Percentiles rank a stretch among this genome's conserved stretches.
Conservation (phyloP, 2,797 vertebrate species). For the Sphenodon punctatus region DNA sequence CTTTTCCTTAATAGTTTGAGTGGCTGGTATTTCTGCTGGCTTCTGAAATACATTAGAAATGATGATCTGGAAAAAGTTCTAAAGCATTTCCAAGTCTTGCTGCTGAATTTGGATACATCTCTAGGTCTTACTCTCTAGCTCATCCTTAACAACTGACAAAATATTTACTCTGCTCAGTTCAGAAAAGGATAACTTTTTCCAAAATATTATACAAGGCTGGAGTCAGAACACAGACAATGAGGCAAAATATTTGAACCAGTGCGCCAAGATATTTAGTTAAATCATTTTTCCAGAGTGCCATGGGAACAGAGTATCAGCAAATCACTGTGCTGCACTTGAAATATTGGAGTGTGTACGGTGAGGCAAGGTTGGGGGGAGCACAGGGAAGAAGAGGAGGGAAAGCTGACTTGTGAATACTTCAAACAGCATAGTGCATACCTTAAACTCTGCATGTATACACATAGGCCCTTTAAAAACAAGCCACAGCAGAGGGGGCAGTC, state of each 20-base stretch:
- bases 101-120: constrained; percentile 80
- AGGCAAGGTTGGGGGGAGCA: neutral
- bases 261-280: constrained; percentile 67
- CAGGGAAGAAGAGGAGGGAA: neutral
- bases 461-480: too few species aligned
- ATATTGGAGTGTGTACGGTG: neutral
- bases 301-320: constrained; percentile 61
- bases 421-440: neutral
- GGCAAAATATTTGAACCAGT: constrained; percentile 76
- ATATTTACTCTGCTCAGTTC: constrained; percentile 86
- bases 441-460: neutral
- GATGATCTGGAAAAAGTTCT: constrained; percentile 82
- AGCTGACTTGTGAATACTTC: constrained; percentile 12
- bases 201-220: constrained; percentile 82
- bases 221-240: constrained; percentile 82
- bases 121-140: constrained; percentile 77
- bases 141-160: constrained; percentile 92
- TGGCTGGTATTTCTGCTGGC: constrained; percentile 78
- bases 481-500: too few species aligned
- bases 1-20: constrained; percentile 70
- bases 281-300: constrained; percentile 79
- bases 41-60: constrained; percentile 77
- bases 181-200: constrained; percentile 81
- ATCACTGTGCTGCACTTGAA: constrained; percentile 25
- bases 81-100: constrained; percentile 74